These are phyloP conservation scores for Drosophila mulleri DNA, from an alignment of 2,888 invertebrate genomes.

Conservation along the genomic window DNA sequence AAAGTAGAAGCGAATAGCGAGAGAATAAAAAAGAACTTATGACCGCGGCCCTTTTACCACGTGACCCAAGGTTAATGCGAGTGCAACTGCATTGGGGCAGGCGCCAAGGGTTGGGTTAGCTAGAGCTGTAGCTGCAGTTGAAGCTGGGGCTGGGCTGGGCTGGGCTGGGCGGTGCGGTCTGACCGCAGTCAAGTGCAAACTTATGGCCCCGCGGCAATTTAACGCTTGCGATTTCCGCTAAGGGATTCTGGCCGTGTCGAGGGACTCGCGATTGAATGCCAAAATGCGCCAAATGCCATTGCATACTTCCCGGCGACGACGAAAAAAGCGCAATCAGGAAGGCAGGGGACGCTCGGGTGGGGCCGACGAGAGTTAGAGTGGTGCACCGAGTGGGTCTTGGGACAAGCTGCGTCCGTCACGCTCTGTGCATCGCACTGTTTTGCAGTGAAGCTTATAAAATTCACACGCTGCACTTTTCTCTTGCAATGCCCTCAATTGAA, in stretches of 20 bases:
- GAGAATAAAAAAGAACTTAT: constrained; percentile 13
- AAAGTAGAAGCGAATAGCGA: not conserved
- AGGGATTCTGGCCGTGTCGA: constrained; percentile 59
- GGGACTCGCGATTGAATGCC: constrained; percentile 71
- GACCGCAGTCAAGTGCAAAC: constrained; percentile 56
- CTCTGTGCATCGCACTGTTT: constrained; percentile 34
- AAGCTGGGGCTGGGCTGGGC: not conserved
- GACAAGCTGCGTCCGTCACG: constrained; percentile 32
- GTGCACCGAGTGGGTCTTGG: not conserved
- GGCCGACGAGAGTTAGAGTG: not conserved
- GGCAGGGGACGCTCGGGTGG: not conserved
- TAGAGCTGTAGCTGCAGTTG: too few species aligned
- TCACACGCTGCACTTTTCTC: constrained; percentile 65
- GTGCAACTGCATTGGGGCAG: constrained; percentile 5
- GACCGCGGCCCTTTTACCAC: constrained; percentile 35
- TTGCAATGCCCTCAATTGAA: not conserved
- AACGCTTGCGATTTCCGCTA: constrained; percentile 74
- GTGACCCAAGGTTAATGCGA: constrained; percentile 69
- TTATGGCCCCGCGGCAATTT: constrained; percentile 71
- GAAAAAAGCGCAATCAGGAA: constrained; percentile 54
- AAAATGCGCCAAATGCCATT: constrained; percentile 67
- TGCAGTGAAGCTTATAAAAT: constrained; percentile 65
- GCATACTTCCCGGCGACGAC: constrained; percentile 47
- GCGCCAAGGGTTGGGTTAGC: not conserved
- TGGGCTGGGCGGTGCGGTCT: not conserved